These are phyloP conservation scores for Cynoglossus semilaevis DNA, from an alignment of 2,113 vertebrate species.

Conservation along the genomic window DNA sequence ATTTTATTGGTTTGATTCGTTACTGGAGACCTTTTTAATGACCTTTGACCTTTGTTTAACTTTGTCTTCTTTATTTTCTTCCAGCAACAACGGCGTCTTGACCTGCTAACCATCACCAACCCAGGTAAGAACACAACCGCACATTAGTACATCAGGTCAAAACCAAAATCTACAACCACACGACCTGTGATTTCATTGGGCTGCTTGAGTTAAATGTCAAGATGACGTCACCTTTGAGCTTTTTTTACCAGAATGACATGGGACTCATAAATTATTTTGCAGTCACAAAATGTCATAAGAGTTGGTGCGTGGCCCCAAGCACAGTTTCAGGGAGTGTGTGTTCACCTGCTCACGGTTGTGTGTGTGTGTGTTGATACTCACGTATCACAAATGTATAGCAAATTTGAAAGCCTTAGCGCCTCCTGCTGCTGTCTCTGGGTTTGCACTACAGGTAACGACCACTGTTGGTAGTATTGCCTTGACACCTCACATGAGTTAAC, in stretches of 20 bases:
- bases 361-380: not conserved
- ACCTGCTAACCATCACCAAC: slow-evolving; percentile 96
- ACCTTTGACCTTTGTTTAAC: slow-evolving; percentile 11
- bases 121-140: slow-evolving; percentile 77
- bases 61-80: slow-evolving; percentile 75
- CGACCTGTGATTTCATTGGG: too few relatives aligned
- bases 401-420: too few relatives aligned
- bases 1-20: too few relatives aligned
- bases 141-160: not conserved
- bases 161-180: not conserved
- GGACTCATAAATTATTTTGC: slow-evolving; percentile 3
- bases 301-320: not conserved
- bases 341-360: not conserved
- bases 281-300: slow-evolving; percentile 1
- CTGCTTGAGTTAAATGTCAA: slow-evolving; percentile 26
- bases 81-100: slow-evolving; percentile 94
- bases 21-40: slow-evolving; percentile 6
- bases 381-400: too few relatives aligned
- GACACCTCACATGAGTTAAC: too few relatives aligned
- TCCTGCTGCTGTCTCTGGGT: too few relatives aligned
- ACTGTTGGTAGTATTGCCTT: not conserved
- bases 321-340: not conserved
- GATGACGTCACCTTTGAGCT: slow-evolving; percentile 1
- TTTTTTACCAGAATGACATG: slow-evolving; percentile 1
- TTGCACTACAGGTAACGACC: not conserved